Evolutionary conservation across 2,113 vertebrate genomes (phyloP).

Genomic region (Odontesthes bonariensis): DNA sequence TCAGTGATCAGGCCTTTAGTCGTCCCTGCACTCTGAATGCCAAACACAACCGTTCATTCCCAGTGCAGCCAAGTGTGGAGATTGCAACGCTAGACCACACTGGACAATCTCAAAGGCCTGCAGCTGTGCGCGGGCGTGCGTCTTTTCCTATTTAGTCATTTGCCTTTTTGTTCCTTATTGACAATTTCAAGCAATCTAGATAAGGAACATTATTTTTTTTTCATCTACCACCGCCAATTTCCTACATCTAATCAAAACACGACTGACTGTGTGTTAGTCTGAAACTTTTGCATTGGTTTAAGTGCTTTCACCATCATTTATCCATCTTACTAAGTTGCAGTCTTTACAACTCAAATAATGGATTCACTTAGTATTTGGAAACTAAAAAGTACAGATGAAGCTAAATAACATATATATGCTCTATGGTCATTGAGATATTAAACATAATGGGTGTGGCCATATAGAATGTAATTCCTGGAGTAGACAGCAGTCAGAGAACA

Average conservation of each 20-base stretch:
- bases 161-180: conserved; percentile 13
- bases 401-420: too few relatives aligned
- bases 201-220: conserved; percentile 6
- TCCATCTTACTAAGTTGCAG: not conserved
- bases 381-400: too few relatives aligned
- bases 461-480: too few relatives aligned
- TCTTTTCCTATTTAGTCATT: conserved; percentile 35
- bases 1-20: conserved; percentile 79
- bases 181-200: conserved; percentile 18
- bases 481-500: too few relatives aligned
- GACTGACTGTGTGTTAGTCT: not conserved
- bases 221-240: conserved; percentile 10
- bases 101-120: conserved; percentile 58
- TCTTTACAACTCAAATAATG: too few relatives aligned
- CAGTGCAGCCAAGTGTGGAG: conserved; percentile 73
- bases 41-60: conserved; percentile 80
- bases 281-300: not conserved
- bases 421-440: too few relatives aligned
- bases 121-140: conserved; percentile 51
- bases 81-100: conserved; percentile 52
- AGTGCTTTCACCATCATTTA: not conserved
- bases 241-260: conserved; percentile 11
- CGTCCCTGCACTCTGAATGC: conserved; percentile 76
- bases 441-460: too few relatives aligned
- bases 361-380: too few relatives aligned